Evolutionary conservation across 2,113 vertebrate genomes (phyloP).

Genomic region (Lepus americanus): DNA sequence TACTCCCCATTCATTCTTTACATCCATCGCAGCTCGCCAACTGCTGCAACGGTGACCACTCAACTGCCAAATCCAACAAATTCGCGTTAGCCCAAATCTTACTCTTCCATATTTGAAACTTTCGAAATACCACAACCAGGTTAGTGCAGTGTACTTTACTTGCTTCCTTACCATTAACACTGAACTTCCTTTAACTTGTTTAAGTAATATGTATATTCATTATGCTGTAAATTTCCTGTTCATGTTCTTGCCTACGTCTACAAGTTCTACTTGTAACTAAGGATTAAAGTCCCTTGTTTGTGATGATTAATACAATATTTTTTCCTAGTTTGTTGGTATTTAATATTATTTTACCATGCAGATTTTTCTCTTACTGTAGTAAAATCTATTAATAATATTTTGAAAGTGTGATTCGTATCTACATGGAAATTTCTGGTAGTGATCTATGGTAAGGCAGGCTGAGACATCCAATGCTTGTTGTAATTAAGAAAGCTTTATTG

Average conservation of each 20-base stretch:
- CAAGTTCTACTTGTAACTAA: background rate
- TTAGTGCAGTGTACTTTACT: background rate
- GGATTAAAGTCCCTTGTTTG: background rate
- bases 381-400: conserved; percentile 23
- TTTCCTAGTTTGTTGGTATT: background rate
- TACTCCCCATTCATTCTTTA: background rate
- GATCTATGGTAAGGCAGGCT: background rate
- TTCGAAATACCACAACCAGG: background rate
- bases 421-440: background rate
- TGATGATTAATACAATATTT: background rate
- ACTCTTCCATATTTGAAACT: background rate
- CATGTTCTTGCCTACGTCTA: background rate
- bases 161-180: background rate
- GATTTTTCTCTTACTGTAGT: background rate
- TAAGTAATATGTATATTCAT: background rate
- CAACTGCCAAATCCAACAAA: background rate
- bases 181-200: background rate
- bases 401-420: background rate
- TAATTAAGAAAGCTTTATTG: background rate
- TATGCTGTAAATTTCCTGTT: background rate
- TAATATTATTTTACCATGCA: background rate
- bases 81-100: background rate
- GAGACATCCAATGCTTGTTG: background rate
- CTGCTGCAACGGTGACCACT: background rate
- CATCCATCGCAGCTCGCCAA: background rate